Evolutionary conservation across 1,140 invertebrate genomes (phyloP), one percentile per base, ranked within the genome.

Genomic region (Drosophila hydei): DNA sequence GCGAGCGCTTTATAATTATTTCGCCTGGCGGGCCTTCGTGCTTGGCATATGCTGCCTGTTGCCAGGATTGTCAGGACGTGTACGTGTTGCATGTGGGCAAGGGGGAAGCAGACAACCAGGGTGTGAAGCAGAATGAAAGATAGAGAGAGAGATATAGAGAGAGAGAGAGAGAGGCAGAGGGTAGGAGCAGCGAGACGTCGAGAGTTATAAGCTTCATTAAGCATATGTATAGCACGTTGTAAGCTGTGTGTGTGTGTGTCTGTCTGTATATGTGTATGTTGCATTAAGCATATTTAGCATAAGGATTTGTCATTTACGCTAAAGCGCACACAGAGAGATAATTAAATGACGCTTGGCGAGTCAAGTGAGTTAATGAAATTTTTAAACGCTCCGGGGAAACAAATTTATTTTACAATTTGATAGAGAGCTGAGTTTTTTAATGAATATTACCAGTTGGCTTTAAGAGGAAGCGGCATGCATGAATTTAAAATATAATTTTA

Each of bases 261-360:
- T 59, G 56, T 58, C 21, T 58, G 12, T 19, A 36, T 50, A 27
- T 59, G 55, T 79, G 50, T 70, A 65, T 60, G 76, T 74, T 79
- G 89, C 88, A 90, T 80, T 90, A 90, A 90, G 88, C 83, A 88
- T 90, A 90, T 90, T 90, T 90, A 90, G 88, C 83, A 90, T 75
- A 73, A 84, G 88, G 88, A 90, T 90, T 90, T 90, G 88, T 90
- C 88, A 90, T 90, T 84, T 72, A 78, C 79, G 78, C 81, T 67
- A 69, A 85, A 75, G 61, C 79, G 63, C 64, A 65, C 74, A 74
- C 61, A 68, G 52, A 81, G 74, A 72, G 62, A 88, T 90, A 90
- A 90, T 90, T 88, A 90, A 90, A 88, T 81, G 79, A 48, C 42
- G 67, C 75, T 67, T 68, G 40, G 61, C 33, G 47, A 71, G 78